Percentiles rank a stretch among this genome's conserved stretches.
Conservation (phyloP, 2,888 invertebrate species). For the Folsomia candida region DNA sequence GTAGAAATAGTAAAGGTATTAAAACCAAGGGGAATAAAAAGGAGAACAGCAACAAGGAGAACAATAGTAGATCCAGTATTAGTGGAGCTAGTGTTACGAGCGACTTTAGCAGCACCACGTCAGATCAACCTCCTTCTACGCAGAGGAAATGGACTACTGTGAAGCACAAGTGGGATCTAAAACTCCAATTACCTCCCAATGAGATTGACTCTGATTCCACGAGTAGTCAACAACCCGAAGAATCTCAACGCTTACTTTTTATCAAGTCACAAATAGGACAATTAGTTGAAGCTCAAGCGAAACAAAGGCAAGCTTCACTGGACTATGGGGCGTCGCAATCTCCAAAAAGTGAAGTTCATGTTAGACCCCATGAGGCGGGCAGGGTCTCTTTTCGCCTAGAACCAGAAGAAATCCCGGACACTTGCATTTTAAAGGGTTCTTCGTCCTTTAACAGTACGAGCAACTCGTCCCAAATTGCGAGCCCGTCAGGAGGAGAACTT, state of each 20-base stretch:
- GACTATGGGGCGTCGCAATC: background rate
- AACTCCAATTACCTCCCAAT: slow-evolving; percentile 14
- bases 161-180: slow-evolving; percentile 40
- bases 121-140: background rate
- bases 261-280: slow-evolving; percentile 4
- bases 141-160: slow-evolving; percentile 37
- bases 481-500: background rate
- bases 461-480: background rate
- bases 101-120: background rate
- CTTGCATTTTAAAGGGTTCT: background rate
- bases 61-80: slow-evolving; percentile 1
- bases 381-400: slow-evolving; percentile 10
- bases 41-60: background rate
- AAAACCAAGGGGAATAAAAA: background rate
- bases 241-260: background rate
- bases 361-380: slow-evolving; percentile 10
- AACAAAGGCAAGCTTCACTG: background rate
- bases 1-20: background rate
- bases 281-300: background rate
- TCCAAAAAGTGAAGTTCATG: background rate
- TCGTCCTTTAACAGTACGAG: background rate
- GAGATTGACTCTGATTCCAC: slow-evolving; percentile 3
- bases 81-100: slow-evolving; percentile 2
- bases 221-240: background rate
- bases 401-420: slow-evolving; percentile 7